Evolutionary conservation across 2,113 vertebrate genomes (phyloP).

Genomic region (Psettodes erumei): DNA sequence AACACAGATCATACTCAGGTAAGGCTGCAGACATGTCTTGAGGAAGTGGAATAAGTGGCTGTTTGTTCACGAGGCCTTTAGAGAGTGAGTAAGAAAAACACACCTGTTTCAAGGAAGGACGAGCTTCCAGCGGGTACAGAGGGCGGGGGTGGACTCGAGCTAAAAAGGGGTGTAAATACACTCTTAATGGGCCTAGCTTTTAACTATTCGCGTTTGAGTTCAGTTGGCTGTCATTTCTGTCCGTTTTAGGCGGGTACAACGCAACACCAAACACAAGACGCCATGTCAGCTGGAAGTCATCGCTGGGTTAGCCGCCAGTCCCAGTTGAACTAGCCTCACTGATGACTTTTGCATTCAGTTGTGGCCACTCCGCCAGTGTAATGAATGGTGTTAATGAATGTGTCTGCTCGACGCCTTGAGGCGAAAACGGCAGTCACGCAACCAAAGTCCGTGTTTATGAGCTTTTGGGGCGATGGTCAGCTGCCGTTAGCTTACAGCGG

Average conservation of each 20-base stretch:
- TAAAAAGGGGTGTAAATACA: neutral
- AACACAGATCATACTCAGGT: constrained; percentile 46
- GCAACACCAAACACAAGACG: neutral
- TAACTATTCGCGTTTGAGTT: neutral
- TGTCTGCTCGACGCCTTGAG: too few species aligned
- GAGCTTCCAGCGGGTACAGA: constrained; percentile 10
- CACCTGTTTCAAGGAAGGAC: constrained; percentile 45
- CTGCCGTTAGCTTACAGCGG: constrained; percentile 1
- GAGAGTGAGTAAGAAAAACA: neutral
- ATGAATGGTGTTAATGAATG: neutral
- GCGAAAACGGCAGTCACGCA: accelerated
- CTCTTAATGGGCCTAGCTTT: neutral
- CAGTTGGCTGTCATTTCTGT: neutral
- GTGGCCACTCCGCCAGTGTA: accelerated
- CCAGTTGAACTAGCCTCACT: neutral
- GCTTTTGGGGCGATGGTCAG: constrained; percentile 5
- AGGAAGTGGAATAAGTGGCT: accelerated
- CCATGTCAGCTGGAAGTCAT: neutral
- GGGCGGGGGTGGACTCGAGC: too few species aligned
- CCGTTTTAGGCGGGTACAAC: neutral
- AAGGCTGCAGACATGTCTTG: neutral
- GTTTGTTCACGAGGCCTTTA: neutral
- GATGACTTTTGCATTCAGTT: neutral
- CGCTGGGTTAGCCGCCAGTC: neutral
- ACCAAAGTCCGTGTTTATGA: neutral